phyloP scores from a whole-genome alignment of 2,113 vertebrate species.

The Archilochus colubris region DNA sequence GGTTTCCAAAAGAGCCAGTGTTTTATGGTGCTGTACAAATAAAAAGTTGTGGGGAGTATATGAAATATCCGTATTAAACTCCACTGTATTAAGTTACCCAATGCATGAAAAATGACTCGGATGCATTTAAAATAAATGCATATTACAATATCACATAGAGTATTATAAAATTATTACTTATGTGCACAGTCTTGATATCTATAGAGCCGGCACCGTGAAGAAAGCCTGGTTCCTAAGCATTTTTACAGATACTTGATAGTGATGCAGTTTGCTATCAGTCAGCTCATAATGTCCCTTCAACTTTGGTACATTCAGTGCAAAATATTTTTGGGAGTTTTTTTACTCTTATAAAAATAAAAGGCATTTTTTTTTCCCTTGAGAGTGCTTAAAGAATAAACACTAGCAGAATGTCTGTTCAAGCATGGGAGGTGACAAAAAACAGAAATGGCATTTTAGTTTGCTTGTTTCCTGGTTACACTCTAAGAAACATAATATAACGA shows the following conservation, averaged over 20 bases:
- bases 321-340: conserved; percentile 74
- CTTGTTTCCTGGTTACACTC: conserved; percentile 69
- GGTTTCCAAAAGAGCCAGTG: conserved; percentile 51
- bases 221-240: conserved; percentile 64
- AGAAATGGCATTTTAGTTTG: conserved; percentile 44
- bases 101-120: conserved; percentile 75
- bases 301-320: conserved; percentile 86
- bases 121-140: conserved; percentile 83
- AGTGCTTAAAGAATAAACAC: conserved; percentile 74
- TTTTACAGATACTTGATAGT: conserved; percentile 68
- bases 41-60: conserved; percentile 72
- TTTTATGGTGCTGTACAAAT: conserved; percentile 75
- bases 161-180: conserved; percentile 80
- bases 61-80: conserved; percentile 78
- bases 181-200: conserved; percentile 75
- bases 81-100: conserved; percentile 73
- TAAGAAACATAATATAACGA: conserved; percentile 75
- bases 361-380: conserved; percentile 72
- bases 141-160: conserved; percentile 72
- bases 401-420: conserved; percentile 71
- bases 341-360: conserved; percentile 84
- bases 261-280: conserved; percentile 68
- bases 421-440: conserved; percentile 69
- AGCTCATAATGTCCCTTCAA: conserved; percentile 71
- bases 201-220: conserved; percentile 73